Evolutionary conservation across 2,888 invertebrate genomes (phyloP).

Genomic region (Trichopria drosophilae): DNA sequence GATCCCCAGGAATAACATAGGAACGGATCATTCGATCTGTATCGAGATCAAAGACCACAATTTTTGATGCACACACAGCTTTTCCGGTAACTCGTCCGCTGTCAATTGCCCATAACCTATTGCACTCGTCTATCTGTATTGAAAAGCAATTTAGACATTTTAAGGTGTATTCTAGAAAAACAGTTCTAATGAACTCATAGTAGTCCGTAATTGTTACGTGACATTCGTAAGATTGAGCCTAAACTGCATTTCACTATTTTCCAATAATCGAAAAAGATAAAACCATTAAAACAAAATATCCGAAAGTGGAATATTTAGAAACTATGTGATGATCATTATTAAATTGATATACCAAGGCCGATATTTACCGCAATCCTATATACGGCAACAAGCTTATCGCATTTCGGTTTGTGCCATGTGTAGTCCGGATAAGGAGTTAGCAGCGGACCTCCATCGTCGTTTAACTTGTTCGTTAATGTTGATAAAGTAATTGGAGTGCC

Average conservation of each 20-base stretch:
- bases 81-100: constrained; percentile 44
- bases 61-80: constrained; percentile 53
- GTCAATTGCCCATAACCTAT: constrained; percentile 58
- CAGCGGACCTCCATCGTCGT: constrained; percentile 50
- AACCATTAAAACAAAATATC: too few species aligned
- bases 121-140: constrained; percentile 56
- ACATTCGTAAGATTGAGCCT: too few species aligned
- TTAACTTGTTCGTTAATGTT: constrained; percentile 41
- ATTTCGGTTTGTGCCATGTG: constrained; percentile 50
- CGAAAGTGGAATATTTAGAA: too few species aligned
- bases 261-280: too few species aligned
- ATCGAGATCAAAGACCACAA: constrained; percentile 55
- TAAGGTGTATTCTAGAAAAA: too few species aligned
- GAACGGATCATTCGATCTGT: constrained; percentile 52
- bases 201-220: too few species aligned
- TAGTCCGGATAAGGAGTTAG: constrained; percentile 55
- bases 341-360: too few species aligned
- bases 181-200: too few species aligned
- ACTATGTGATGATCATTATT: too few species aligned
- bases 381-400: constrained; percentile 52
- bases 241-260: too few species aligned
- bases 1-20: constrained; percentile 49
- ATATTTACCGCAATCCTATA: constrained; percentile 56
- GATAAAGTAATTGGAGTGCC: constrained; percentile 55
- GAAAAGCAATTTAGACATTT: too few species aligned